Base-by-base conservation (phyloP, 2,797 vertebrate genomes). In the Phylloscopus collybita region DNA sequence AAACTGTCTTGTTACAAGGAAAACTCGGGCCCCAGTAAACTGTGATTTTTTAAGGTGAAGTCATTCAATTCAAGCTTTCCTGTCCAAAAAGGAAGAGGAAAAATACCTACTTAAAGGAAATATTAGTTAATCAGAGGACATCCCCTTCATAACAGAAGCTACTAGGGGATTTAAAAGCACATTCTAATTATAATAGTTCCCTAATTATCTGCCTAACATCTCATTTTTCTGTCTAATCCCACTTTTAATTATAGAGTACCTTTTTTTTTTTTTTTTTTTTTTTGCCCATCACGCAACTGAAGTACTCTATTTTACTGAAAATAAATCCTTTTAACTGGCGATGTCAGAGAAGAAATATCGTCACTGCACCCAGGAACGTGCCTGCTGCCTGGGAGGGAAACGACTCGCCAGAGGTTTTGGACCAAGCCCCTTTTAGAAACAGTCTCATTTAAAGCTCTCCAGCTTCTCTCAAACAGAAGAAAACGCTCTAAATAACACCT, bases 191-290 rank as follows among this genome's bases (percentile, higher is more conserved):
- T 95, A 97, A 98, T 96, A 97, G 97, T 96, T 97, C 73, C 95
- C 97, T 98, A 98, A 98, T 98, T 98, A 98, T 97, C 96, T 93
- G 90, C 96, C 96, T 96, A 97, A 97, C 95, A 96, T 96, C 95
- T 97, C 96, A 97, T 98, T 96, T 97, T 97, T 97, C 96, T 97
- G 97, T 96, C 97, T 97, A 96, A 97, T 97, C 88, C 94, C 93
- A 86, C 86, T 97, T 97, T 97, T 97, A 98, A 98, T 98, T 98
- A 98, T 88, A 97, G 86, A 95, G 92, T 96, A 93, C 81, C 65
- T 82, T 95, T 94, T 96, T 96, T 96, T 96, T 96, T 94, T 71
- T 34, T 71, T 34, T 82, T 95, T 94, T 96, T 96, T 96, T 96
- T 96, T 94, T 71, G 56, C 90, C 94, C 93, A 91, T 97, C 92